These are phyloP conservation scores for Alca torda DNA, from an alignment of 2,797 vertebrate species.

Conservation along the genomic window DNA sequence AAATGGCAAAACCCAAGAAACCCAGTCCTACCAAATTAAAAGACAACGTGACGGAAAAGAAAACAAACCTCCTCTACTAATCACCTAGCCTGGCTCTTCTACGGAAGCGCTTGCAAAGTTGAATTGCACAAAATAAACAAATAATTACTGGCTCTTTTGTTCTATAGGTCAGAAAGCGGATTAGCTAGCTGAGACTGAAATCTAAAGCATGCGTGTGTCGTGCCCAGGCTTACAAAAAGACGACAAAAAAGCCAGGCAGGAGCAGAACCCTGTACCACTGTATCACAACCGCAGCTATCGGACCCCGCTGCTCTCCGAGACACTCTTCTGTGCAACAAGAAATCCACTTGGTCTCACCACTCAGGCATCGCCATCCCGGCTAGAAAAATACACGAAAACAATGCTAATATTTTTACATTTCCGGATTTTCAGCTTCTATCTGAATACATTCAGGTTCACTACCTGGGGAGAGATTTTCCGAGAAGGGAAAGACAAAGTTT, in stretches of 20 bases:
- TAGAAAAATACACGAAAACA: background rate
- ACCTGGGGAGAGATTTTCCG: background rate
- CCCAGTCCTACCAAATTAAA: background rate
- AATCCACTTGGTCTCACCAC: background rate
- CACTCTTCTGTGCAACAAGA: background rate
- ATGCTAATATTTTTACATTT: background rate
- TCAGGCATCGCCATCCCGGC: background rate
- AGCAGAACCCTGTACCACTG: background rate
- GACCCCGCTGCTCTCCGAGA: background rate
- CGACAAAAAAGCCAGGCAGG: background rate
- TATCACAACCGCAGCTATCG: background rate
- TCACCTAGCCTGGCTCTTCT: background rate
- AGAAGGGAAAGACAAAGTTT: background rate
- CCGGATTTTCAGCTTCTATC: background rate
- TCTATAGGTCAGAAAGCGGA: constrained; percentile 10
- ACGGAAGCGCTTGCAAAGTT: background rate
- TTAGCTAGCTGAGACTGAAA: background rate
- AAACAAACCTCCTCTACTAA: background rate
- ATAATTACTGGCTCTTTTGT: constrained; percentile 20
- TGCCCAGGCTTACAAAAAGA: background rate
- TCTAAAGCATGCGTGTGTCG: background rate
- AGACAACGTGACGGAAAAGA: background rate
- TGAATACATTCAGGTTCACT: background rate
- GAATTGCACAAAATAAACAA: background rate
- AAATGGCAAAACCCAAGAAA: background rate